These are phyloP conservation scores for Epirrita christyi DNA, from an alignment of 2,888 invertebrate species.

Conservation along the genomic window DNA sequence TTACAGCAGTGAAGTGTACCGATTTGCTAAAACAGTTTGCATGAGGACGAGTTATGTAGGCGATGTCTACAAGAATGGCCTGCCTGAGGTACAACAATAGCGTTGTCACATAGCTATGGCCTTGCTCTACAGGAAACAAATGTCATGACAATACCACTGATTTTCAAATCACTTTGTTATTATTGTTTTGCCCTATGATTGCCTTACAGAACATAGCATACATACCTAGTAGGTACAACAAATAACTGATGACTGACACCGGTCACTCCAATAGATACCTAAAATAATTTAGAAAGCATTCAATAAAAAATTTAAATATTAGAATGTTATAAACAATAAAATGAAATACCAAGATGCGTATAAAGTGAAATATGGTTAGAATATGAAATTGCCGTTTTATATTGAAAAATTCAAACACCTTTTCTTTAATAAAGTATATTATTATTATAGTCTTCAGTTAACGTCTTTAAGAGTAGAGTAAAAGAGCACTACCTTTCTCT, in stretches of 20 bases:
- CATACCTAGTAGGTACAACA: too few relatives aligned
- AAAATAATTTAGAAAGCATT: too few relatives aligned
- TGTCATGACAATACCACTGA: constrained; percentile 2
- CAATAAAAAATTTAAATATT: too few relatives aligned
- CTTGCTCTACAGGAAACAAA: constrained; percentile 14
- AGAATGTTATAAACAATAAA: too few relatives aligned
- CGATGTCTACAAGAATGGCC: neutral
- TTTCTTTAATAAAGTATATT: too few relatives aligned
- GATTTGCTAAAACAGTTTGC: neutral
- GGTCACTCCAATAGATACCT: too few relatives aligned
- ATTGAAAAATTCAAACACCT: too few relatives aligned
- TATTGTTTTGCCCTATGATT: neutral
- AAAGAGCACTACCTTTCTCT: too few relatives aligned
- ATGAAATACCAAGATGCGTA: neutral
- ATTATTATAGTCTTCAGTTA: too few relatives aligned
- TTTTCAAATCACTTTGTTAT: neutral
- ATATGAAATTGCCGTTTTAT: neutral
- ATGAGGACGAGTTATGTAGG: neutral
- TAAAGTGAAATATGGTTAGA: neutral
- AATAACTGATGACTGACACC: too few relatives aligned
- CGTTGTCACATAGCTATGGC: constrained; percentile 8
- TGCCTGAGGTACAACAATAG: constrained; percentile 5
- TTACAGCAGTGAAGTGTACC: too few relatives aligned
- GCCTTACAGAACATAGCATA: neutral
- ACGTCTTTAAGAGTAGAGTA: too few relatives aligned